These are phyloP conservation scores for Molossus alvarezi DNA, from an alignment of 2,797 vertebrate genomes.

Conservation along the genomic window DNA sequence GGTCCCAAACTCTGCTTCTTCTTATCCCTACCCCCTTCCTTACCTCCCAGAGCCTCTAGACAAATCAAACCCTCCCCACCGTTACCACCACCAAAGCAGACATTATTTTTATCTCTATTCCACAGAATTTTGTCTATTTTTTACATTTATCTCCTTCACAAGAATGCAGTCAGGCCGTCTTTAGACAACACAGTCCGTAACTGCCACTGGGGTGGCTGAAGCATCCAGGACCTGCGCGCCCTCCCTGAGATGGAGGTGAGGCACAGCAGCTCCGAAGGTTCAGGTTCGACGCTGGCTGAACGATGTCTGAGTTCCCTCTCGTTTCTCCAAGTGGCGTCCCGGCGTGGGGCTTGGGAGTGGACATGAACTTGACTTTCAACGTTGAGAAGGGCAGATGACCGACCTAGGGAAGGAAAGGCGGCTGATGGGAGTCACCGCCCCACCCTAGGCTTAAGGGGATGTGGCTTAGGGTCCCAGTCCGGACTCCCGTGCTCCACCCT, in stretches of 20 bases:
- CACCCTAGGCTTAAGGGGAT: not conserved
- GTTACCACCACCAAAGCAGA: too few species aligned
- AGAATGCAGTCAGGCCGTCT: conserved; percentile 83
- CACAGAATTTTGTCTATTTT: conserved; percentile 39
- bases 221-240: not conserved
- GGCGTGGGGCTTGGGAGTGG: not conserved
- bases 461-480: not conserved
- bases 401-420: not conserved
- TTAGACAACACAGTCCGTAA: conserved; percentile 84
- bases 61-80: not conserved
- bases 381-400: not conserved
- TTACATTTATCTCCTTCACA: not conserved
- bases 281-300: not conserved
- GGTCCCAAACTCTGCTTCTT: not conserved
- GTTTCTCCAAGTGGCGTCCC: not conserved
- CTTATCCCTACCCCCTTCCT: not conserved
- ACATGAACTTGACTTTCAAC: conserved; percentile 34
- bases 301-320: too few species aligned
- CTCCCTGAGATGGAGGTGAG: not conserved
- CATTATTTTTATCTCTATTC: not conserved
- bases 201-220: fast-evolving
- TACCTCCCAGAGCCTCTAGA: not conserved
- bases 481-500: not conserved
- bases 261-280: not conserved
- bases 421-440: not conserved